Evolutionary conservation across 2,888 invertebrate species (phyloP).

Genomic region (Cephonodes hylas): DNA sequence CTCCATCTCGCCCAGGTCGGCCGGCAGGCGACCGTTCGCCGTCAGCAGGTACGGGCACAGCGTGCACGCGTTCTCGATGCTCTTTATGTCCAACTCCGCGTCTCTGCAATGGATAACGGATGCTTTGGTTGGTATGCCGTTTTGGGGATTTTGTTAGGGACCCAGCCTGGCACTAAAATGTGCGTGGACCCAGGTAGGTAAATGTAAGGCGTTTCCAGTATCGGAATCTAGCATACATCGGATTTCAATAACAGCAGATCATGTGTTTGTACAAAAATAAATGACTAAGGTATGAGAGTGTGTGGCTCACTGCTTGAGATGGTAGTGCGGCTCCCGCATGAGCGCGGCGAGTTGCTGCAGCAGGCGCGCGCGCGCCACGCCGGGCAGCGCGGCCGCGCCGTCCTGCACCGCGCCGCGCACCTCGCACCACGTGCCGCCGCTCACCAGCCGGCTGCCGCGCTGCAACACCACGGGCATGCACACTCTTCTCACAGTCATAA

Average conservation of each 20-base stretch:
- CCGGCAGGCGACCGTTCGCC: slow-evolving; percentile 20
- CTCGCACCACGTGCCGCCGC: slow-evolving; percentile 78
- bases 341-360: background rate
- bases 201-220: too few relatives aligned
- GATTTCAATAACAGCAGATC: too few relatives aligned
- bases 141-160: too few relatives aligned
- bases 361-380: slow-evolving; percentile 15
- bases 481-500: background rate
- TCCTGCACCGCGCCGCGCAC: slow-evolving; percentile 82
- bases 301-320: background rate
- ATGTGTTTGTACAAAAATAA: too few relatives aligned
- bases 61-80: slow-evolving; percentile 45
- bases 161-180: too few relatives aligned
- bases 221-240: too few relatives aligned
- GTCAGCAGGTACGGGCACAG: slow-evolving; percentile 42
- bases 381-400: slow-evolving; percentile 30
- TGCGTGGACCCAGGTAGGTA: too few relatives aligned
- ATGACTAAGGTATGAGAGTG: too few relatives aligned
- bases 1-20: slow-evolving; percentile 22
- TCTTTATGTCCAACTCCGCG: slow-evolving; percentile 29
- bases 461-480: slow-evolving; percentile 12
- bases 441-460: slow-evolving; percentile 46
- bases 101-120: slow-evolving; percentile 33
- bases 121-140: too few relatives aligned
- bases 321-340: background rate